Conservation (phyloP, 2,113 vertebrate species). For the Anser cygnoides region DNA sequence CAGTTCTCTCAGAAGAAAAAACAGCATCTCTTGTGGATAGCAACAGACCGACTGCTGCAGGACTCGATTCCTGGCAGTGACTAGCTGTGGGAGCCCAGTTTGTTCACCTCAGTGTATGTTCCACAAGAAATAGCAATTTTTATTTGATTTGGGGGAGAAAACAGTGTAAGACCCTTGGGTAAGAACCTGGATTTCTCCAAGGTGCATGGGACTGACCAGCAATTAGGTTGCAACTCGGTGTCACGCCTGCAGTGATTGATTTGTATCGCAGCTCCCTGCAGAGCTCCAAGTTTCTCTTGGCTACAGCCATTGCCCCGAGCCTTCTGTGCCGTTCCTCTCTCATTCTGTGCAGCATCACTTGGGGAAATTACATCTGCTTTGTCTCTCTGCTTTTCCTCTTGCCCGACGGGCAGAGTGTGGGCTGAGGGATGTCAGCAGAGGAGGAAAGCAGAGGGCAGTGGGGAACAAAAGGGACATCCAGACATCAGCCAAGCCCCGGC, state of each 20-base stretch:
- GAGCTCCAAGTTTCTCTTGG: not conserved
- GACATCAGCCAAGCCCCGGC: not conserved
- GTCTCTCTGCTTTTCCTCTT: not conserved
- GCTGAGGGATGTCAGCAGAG: not conserved
- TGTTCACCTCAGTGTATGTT: not conserved
- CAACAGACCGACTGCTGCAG: not conserved
- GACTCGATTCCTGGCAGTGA: not conserved
- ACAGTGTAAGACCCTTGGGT: not conserved
- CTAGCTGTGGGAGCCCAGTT: not conserved
- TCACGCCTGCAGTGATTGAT: not conserved
- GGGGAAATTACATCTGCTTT: not conserved
- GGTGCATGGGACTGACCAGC: not conserved
- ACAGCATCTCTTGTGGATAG: not conserved
- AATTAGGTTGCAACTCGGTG: not conserved
- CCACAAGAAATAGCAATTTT: not conserved
- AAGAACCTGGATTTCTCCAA: not conserved
- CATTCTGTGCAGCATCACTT: not conserved
- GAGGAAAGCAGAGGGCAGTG: not conserved
- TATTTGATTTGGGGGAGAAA: conserved; percentile 11
- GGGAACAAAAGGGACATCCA: accelerated
- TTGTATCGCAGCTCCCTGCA: not conserved
- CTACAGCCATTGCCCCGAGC: not conserved
- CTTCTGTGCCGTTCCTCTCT: not conserved
- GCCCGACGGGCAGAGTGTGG: not conserved
- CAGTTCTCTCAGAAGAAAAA: not conserved